Conservation (phyloP, 2,888 invertebrate species). For the Poecilobothrus nobilitatus region DNA sequence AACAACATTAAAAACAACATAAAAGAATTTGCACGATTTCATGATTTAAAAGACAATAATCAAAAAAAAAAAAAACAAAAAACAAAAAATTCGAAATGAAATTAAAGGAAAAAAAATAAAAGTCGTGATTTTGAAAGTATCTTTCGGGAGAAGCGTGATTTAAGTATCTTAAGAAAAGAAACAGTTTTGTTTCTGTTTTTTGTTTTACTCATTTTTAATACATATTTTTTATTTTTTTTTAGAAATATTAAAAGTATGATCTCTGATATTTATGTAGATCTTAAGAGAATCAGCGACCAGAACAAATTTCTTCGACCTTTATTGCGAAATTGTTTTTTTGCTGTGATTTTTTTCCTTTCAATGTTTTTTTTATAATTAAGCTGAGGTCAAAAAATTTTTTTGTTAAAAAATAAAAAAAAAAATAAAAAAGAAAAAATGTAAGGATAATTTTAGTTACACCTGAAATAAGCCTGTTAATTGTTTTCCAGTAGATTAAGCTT, state of each 20-base stretch:
- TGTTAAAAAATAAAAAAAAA: too few species aligned
- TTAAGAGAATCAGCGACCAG: neutral
- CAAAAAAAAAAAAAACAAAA: neutral
- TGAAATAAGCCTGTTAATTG: too few species aligned
- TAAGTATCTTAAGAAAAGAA: neutral
- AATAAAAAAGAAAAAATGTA: too few species aligned
- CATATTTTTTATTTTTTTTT: too few species aligned
- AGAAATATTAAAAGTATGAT: neutral
- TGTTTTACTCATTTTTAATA: neutral
- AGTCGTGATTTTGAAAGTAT: neutral
- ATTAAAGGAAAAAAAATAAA: neutral
- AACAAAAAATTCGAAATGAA: neutral
- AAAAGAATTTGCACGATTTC: slow-evolving; percentile 6
- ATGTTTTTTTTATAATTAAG: neutral
- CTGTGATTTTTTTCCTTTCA: neutral
- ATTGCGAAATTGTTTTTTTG: neutral
- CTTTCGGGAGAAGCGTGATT: neutral
- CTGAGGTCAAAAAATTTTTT: too few species aligned
- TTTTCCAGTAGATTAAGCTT: too few species aligned
- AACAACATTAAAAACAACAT: neutral
- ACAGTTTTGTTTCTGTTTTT: neutral
- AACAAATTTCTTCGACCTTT: slow-evolving; percentile 6
- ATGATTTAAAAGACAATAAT: neutral
- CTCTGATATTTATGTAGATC: neutral
- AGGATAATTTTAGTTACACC: too few species aligned